Evolutionary conservation across 2,888 invertebrate species (phyloP).

Genomic region (Mythimna pallens): DNA sequence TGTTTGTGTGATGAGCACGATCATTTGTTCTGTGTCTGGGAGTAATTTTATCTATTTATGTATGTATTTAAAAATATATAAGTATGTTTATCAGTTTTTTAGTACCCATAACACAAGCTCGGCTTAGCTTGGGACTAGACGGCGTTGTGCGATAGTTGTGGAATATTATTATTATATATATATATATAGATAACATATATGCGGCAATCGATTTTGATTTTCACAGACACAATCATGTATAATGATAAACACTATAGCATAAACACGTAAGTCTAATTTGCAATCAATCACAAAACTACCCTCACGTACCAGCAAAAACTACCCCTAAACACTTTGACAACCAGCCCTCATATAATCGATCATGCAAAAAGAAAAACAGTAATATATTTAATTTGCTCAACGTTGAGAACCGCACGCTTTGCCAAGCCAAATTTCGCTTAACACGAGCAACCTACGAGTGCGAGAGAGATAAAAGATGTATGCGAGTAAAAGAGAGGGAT

Average conservation of each 20-base stretch:
- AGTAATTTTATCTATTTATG: no score
- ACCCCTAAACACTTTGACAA: slow-evolving; percentile 49
- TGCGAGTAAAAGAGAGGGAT: slow-evolving; percentile 73
- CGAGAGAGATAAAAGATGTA: slow-evolving; percentile 70
- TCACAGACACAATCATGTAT: no score
- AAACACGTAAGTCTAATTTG: neutral
- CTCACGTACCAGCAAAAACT: neutral
- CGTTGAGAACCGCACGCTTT: slow-evolving; percentile 81
- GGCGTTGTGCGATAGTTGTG: no score
- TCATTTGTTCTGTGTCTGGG: no score
- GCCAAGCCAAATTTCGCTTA: slow-evolving; percentile 87
- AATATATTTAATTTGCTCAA: slow-evolving; percentile 62
- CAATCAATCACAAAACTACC: neutral
- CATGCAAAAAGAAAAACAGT: slow-evolving; percentile 40
- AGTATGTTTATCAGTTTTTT: no score
- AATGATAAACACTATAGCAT: neutral
- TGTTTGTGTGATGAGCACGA: no score
- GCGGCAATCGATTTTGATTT: no score
- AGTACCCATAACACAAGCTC: no score
- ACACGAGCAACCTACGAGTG: slow-evolving; percentile 76
- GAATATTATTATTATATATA: no score
- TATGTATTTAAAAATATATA: no score
- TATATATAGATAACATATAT: no score
- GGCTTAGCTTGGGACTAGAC: no score
- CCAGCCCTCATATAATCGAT: slow-evolving; percentile 19